A percentile compares a stretch with the other conserved stretches of the same genome.
Conservation (phyloP, 2,113 vertebrate species). For the Alouatta palliata region DNA sequence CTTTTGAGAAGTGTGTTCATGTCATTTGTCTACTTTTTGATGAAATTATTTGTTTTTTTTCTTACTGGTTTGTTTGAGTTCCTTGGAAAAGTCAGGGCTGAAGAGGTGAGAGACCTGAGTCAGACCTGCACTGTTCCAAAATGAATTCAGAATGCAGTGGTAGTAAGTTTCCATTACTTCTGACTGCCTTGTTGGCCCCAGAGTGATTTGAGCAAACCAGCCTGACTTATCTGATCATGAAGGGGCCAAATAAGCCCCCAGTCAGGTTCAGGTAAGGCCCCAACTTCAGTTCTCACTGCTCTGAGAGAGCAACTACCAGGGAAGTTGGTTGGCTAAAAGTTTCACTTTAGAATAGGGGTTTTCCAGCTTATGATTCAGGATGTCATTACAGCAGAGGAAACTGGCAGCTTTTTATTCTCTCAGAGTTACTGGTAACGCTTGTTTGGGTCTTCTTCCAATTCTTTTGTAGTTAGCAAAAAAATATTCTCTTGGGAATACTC, state of each 20-base stretch:
- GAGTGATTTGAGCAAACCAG: not conserved
- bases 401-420: not conserved
- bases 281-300: not conserved
- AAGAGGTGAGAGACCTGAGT: not conserved
- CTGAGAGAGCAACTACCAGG: not conserved
- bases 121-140: not conserved
- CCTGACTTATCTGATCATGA: not conserved
- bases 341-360: constrained; percentile 30
- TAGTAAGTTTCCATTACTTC: not conserved
- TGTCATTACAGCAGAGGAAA: constrained; percentile 4
- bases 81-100: not conserved
- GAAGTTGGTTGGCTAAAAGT: not conserved
- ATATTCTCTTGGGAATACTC: constrained; percentile 44
- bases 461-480: constrained; percentile 53
- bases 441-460: not conserved
- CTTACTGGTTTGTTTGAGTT: too few species aligned
- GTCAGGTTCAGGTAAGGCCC: not conserved
- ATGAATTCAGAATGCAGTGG: not conserved
- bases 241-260: not conserved
- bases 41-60: too few species aligned
- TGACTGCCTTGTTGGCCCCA: not conserved
- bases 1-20: too few species aligned
- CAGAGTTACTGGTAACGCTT: not conserved
- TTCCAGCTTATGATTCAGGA: constrained; percentile 57
- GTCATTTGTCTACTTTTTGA: too few species aligned